These are phyloP conservation scores for Brachyrhaphis roseni DNA, from an alignment of 2,797 vertebrate species.

Conservation along the genomic window DNA sequence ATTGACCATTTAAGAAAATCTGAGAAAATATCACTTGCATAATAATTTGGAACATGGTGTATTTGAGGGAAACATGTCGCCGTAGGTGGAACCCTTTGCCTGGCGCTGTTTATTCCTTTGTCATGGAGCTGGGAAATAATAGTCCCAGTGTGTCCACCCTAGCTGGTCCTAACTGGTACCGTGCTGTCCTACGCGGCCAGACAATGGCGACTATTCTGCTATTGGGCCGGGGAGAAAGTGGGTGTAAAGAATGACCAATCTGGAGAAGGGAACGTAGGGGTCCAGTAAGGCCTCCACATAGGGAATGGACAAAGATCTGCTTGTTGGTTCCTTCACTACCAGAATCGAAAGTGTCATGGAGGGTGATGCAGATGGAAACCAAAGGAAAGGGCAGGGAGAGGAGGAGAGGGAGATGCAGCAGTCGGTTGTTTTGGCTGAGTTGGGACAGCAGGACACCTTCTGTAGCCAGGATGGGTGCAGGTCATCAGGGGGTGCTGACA, in stretches of 20 bases:
- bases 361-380: conserved; percentile 32
- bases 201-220: conserved; percentile 80
- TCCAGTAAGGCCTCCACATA: conserved; percentile 76
- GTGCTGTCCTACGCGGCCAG: conserved; percentile 52
- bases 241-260: conserved; percentile 72
- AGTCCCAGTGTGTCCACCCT: conserved; percentile 63
- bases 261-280: conserved; percentile 66
- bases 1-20: too few species aligned
- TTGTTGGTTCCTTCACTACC: conserved; percentile 51
- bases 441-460: conserved; percentile 12
- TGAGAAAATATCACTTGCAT: too few species aligned
- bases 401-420: conserved; percentile 11
- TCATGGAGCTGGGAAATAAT: conserved; percentile 66
- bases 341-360: conserved; percentile 50
- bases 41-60: not conserved
- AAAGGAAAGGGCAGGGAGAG: conserved; percentile 9
- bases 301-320: conserved; percentile 76
- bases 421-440: conserved; percentile 24
- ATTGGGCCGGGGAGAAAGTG: conserved; percentile 51
- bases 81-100: conserved; percentile 26
- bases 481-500: conserved; percentile 25
- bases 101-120: conserved; percentile 28
- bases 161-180: conserved; percentile 76
- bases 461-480: conserved; percentile 24
- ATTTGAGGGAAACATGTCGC: conserved; percentile 15